Percentiles rank a stretch among this genome's conserved stretches.
Conservation (phyloP, 2,113 vertebrate species). For the Neogobius melanostomus region DNA sequence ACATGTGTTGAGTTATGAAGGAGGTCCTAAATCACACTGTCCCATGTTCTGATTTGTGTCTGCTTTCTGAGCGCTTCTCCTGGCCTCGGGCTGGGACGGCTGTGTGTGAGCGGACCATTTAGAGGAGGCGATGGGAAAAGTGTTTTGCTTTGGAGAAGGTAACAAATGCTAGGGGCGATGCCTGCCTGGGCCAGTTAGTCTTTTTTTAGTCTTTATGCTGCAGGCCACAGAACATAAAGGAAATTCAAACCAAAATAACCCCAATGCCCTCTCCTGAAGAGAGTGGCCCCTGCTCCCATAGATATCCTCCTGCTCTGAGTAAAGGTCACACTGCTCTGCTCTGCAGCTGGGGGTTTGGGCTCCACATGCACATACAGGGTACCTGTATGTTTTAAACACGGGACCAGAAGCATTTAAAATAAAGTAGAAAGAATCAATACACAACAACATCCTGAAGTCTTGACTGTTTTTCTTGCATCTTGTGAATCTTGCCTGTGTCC, state of each 20-base stretch:
- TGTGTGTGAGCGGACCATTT: constrained; percentile 29
- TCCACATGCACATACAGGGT: constrained; percentile 13
- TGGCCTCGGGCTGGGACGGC: constrained; percentile 41
- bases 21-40: constrained; percentile 69
- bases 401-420: neutral
- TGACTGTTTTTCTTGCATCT: constrained; percentile 9
- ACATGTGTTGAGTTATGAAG: constrained; percentile 73
- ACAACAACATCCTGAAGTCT: neutral
- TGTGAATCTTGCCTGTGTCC: constrained; percentile 6
- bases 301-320: constrained; percentile 58
- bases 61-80: constrained; percentile 65
- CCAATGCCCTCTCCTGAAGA: constrained; percentile 65
- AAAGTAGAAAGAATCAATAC: neutral
- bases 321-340: constrained; percentile 59
- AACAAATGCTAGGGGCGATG: constrained; percentile 54
- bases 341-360: constrained; percentile 26
- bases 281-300: constrained; percentile 49
- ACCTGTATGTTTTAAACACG: neutral
- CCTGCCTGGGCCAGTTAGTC: constrained; percentile 63
- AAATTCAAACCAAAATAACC: constrained; percentile 74
- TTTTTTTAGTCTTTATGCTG: constrained; percentile 48
- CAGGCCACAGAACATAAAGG: constrained; percentile 68
- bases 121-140: constrained; percentile 36
- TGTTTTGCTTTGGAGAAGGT: constrained; percentile 53
- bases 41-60: constrained; percentile 74